Evolutionary conservation across 2,888 invertebrate species (phyloP).

Genomic region (Zonitis immaculata): DNA sequence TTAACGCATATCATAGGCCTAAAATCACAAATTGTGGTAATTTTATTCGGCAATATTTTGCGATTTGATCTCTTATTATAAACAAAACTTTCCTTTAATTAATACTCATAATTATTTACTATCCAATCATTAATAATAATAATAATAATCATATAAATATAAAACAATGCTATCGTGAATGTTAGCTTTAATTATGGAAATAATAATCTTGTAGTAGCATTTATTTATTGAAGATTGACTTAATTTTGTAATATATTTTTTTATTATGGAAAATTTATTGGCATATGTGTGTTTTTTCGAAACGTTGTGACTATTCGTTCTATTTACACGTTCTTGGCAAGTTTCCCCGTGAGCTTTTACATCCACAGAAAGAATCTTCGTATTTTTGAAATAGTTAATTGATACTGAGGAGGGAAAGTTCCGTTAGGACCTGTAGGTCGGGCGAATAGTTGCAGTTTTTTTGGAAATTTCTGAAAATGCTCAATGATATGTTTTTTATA

Average conservation of each 20-base stretch:
- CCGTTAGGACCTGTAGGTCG: too few relatives aligned
- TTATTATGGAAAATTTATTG: neutral
- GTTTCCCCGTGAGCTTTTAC: too few relatives aligned
- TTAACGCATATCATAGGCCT: neutral
- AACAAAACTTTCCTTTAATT: neutral
- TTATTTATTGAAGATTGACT: neutral
- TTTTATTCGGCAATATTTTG: neutral
- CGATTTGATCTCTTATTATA: neutral
- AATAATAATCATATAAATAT: too few relatives aligned
- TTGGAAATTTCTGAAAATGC: neutral
- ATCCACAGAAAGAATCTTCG: too few relatives aligned
- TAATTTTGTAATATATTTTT: neutral
- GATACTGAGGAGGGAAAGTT: too few relatives aligned
- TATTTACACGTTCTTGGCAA: too few relatives aligned
- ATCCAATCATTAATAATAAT: neutral
- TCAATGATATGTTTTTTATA: neutral
- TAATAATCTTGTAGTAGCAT: neutral
- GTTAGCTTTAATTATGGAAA: neutral
- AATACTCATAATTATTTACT: neutral
- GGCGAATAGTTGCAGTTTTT: neutral
- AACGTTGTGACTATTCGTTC: too few relatives aligned
- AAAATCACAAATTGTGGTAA: neutral
- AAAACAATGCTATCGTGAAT: neutral
- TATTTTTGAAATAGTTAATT: too few relatives aligned
- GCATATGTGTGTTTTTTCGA: neutral